Evolutionary conservation across 2,797 vertebrate genomes (phyloP), one percentile per base, ranked within the genome.

Genomic region (Echeneis naucrates): DNA sequence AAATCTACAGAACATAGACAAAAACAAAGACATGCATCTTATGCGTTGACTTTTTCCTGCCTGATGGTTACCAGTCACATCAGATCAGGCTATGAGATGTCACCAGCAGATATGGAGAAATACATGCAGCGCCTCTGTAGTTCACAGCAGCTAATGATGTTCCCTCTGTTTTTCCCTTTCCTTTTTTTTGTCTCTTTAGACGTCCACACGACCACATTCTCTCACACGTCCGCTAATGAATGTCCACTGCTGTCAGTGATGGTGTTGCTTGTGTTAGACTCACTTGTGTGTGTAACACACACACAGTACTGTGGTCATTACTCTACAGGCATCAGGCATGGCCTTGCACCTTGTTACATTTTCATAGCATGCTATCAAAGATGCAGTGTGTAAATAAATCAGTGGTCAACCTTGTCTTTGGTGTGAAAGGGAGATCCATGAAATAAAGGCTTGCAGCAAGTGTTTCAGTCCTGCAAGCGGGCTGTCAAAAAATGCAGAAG

Each of bases 131-230:
- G 37, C 30, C 44, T 40, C 76, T 40, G 19, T 55, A 54, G 52
- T 76, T 66, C 54, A 37, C 76, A 77, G 72, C 69, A 78, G 68
- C 72, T 35, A 10, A 69, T 68, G 45, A 70, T 73, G 79, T 71
- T 74, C 76, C 42, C 10, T 51, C 10, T 2, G 5, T 72, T 72
- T 40, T 66, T 57, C 35, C 33, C 30, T n/a, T 40, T 57, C 40
- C 23, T 26, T 68, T 73, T 68, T 73, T 50, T 26, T 54, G 19
- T 23, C 30, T 66, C 24, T 60, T 24, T 24, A 50, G 38, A 72
- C 27, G 4, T 65, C 45, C 37, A 30, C 57, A 50, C 57, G 59
- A 33, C 54, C 47, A 40, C 48, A 59, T 68, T 33, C 33, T 60
- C 53, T 72, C 38, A 54, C 69, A 65, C 59, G 37, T 37, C 30